A percentile compares a stretch with the other conserved stretches of the same genome.
These are phyloP conservation scores for Dryomyza anilis DNA, from an alignment of 2,888 invertebrate genomes.

Conservation along the genomic window DNA sequence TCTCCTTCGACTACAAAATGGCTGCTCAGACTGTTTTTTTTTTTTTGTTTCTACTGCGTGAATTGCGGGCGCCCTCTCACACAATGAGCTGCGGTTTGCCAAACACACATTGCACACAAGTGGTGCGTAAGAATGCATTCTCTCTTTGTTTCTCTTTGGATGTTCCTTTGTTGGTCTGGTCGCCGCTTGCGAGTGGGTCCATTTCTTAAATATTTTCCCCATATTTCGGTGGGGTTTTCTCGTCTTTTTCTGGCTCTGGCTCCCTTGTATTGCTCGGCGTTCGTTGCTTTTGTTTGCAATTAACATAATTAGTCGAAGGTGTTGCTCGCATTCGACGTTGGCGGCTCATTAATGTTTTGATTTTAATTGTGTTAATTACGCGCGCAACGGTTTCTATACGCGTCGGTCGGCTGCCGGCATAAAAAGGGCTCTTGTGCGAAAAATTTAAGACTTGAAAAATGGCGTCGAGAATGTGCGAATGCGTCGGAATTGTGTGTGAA, in stretches of 20 bases:
- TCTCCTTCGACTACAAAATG: neutral
- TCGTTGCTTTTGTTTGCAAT: conserved; percentile 33
- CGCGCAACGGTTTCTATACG: conserved; percentile 53
- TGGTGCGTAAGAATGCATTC: neutral
- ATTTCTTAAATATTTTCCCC: too few species aligned
- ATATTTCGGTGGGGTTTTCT: too few species aligned
- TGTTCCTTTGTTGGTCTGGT: neutral
- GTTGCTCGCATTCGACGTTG: conserved; percentile 31
- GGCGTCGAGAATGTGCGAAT: neutral
- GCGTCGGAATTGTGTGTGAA: neutral
- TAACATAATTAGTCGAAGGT: conserved; percentile 45
- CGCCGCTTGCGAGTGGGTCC: too few species aligned
- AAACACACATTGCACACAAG: neutral
- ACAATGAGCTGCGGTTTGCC: neutral
- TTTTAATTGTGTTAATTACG: conserved; percentile 61
- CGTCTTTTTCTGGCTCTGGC: neutral
- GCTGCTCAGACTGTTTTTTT: too few species aligned
- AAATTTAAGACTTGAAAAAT: too few species aligned
- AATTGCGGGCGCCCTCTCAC: too few species aligned
- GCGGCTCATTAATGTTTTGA: conserved; percentile 56
- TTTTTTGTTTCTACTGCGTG: too few species aligned
- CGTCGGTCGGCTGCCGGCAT: neutral
- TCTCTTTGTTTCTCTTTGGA: neutral
- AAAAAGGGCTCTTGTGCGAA: neutral
- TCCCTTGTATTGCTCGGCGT: neutral